Percentiles rank a stretch among this genome's conserved stretches.
Conservation (phyloP, 1,140 invertebrate genomes). For the Colletes gigas region DNA sequence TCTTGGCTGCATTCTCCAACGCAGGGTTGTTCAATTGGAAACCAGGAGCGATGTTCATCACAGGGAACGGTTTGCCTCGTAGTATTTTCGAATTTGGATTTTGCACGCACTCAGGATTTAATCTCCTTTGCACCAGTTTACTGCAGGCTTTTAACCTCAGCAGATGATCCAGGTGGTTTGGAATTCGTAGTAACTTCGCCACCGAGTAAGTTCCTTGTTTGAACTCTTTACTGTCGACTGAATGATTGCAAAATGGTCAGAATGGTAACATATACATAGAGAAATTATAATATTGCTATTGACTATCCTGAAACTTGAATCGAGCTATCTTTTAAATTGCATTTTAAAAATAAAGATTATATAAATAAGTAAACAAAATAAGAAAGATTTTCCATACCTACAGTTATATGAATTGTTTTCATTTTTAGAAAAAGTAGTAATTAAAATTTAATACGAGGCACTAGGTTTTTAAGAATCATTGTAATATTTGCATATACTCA, state of each 20-base stretch:
- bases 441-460: too few relatives aligned
- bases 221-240: conserved; percentile 93
- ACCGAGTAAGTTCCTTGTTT: conserved; percentile 89
- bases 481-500: conserved; percentile 81
- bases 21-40: conserved; percentile 87
- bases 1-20: conserved; percentile 89
- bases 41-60: conserved; percentile 85
- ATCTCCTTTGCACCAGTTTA: conserved; percentile 85
- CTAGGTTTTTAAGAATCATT: not conserved
- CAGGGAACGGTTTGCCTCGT: conserved; percentile 85
- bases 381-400: too few relatives aligned
- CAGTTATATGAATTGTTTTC: too few relatives aligned
- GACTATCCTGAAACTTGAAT: too few relatives aligned
- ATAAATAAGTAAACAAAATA: too few relatives aligned
- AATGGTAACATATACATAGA: not conserved
- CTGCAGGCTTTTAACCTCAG: conserved; percentile 89
- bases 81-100: conserved; percentile 83
- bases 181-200: conserved; percentile 89
- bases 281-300: not conserved
- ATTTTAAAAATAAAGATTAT: too few relatives aligned
- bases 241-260: conserved; percentile 59
- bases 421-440: too few relatives aligned
- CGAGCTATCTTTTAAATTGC: too few relatives aligned
- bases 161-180: conserved; percentile 90
- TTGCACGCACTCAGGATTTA: conserved; percentile 85